A percentile compares a stretch with the other conserved stretches of the same genome.
Conservation (phyloP, 2,113 vertebrate species). For the Cygnus atratus region DNA sequence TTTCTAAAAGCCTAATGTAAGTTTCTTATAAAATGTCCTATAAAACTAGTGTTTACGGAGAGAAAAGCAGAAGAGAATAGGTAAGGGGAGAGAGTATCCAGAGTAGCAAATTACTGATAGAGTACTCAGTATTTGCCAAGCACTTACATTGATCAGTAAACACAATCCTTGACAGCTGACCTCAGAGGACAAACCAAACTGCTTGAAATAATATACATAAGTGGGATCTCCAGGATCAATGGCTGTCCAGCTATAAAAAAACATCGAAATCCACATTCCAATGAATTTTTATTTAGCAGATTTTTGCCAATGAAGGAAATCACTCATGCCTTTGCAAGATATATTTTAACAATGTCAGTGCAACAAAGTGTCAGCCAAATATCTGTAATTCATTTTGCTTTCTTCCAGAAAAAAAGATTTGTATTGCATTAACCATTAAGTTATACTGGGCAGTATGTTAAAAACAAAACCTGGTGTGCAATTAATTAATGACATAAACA, state of each 20-base stretch:
- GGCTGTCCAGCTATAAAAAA: background rate
- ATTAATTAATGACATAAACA: background rate
- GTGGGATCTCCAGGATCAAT: background rate
- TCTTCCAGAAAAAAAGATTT: background rate
- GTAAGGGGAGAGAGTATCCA: background rate
- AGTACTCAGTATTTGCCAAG: background rate
- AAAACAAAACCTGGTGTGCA: background rate
- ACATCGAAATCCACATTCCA: background rate
- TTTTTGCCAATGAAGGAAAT: background rate
- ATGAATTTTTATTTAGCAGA: background rate
- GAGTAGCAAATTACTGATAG: background rate
- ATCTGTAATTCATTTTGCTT: background rate
- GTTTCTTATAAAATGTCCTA: background rate
- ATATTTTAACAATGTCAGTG: background rate
- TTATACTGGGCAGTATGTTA: background rate
- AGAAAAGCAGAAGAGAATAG: background rate
- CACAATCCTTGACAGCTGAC: background rate
- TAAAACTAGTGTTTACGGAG: background rate
- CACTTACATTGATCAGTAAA: rapidly evolving
- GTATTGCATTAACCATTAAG: background rate
- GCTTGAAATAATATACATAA: background rate
- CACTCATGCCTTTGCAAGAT: background rate
- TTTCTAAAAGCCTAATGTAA: background rate
- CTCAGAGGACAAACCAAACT: background rate
- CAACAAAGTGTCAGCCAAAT: background rate